A percentile compares a stretch with the other conserved stretches of the same genome.
Conservation (phyloP, 2,797 vertebrate species). For the Dallia pectoralis region DNA sequence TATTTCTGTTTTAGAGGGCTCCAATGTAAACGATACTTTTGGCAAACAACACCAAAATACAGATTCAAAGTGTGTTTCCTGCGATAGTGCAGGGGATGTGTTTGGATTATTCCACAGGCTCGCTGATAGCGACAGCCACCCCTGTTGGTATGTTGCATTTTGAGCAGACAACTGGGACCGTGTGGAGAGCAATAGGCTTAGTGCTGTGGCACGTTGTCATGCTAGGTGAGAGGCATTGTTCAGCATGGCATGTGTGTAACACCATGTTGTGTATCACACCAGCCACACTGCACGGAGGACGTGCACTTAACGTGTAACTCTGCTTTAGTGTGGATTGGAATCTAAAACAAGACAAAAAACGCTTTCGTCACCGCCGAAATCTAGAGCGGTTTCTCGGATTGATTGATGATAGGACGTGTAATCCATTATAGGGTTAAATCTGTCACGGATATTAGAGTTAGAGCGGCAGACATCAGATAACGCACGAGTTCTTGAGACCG, state of each 20-base stretch:
- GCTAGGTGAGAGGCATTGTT: conserved; percentile 51
- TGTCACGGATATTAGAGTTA: background rate
- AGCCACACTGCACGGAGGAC: conserved; percentile 2
- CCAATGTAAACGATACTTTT: conserved; percentile 89
- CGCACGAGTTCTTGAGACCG: background rate
- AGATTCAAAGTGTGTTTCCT: conserved; percentile 45
- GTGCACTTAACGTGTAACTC: background rate
- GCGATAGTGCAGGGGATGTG: conserved; percentile 33
- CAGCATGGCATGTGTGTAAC: conserved; percentile 46
- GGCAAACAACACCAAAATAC: conserved; percentile 79
- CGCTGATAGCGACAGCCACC: conserved; percentile 58
- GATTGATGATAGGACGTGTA: background rate
- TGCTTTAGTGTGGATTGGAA: background rate
- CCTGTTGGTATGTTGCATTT: conserved; percentile 41
- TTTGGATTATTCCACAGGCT: conserved; percentile 73
- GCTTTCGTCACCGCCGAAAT: background rate
- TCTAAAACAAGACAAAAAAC: background rate
- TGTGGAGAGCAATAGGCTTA: conserved; percentile 70
- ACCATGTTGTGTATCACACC: background rate
- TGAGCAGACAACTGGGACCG: conserved; percentile 48
- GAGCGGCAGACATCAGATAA: background rate
- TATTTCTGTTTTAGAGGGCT: conserved; percentile 69
- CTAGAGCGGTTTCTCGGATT: background rate
- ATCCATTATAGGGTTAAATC: background rate
- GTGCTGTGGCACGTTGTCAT: conserved; percentile 54